Conservation (phyloP, 2,797 vertebrate species). For the Sebastes iracundus region DNA sequence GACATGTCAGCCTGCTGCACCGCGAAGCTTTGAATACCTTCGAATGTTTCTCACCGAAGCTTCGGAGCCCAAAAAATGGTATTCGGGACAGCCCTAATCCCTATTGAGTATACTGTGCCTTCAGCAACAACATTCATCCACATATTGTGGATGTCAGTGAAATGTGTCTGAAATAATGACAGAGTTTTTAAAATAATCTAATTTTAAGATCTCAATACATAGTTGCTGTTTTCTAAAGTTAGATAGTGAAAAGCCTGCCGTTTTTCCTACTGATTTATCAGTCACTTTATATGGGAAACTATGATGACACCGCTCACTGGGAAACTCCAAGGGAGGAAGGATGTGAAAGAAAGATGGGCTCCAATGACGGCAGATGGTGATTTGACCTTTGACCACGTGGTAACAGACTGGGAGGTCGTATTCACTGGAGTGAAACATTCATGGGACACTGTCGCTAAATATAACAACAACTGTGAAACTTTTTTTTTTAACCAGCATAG, state of each 20-base stretch:
- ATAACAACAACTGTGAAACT: constrained; percentile 20
- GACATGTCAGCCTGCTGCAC: too few species aligned
- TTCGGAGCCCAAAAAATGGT: too few species aligned
- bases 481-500: not conserved
- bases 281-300: constrained; percentile 10
- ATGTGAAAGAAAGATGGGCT: constrained; percentile 31
- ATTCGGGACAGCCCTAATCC: not conserved
- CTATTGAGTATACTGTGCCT: not conserved
- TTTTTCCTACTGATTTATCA: not conserved
- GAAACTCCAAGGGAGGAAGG: constrained; percentile 38
- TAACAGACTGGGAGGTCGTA: constrained; percentile 47
- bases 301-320: constrained; percentile 4
- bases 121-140: not conserved
- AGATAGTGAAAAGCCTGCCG: not conserved
- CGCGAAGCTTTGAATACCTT: too few species aligned
- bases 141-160: not conserved
- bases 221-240: not conserved
- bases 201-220: not conserved
- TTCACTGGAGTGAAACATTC: constrained; percentile 42
- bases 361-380: constrained; percentile 56
- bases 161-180: not conserved
- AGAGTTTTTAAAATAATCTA: not conserved
- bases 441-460: constrained; percentile 13
- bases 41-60: too few species aligned
- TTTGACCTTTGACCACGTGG: constrained; percentile 59